Evolutionary conservation across 2,797 vertebrate species (phyloP), one percentile per base, ranked within the genome.

Genomic region (Anolis apletophallus): DNA sequence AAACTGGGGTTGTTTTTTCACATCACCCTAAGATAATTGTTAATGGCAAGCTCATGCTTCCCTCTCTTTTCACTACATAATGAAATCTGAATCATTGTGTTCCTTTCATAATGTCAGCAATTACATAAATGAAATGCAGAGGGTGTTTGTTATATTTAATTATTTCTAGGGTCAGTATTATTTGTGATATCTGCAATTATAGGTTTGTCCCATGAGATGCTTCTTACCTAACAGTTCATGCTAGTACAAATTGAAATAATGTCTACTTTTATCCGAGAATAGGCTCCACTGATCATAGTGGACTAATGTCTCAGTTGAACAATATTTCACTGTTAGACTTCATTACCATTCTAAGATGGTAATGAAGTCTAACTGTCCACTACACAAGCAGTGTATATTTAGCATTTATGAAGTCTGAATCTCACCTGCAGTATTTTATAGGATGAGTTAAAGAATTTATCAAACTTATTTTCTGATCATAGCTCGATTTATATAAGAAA

Each of bases 1-100:
- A 17, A 8, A 69, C 78, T 54, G 23, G 72, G 69, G 76, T 85
- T 88, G 16, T 89, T 87, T 93, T 64, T 88, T 90, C 75, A 67
- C 76, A 54, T 54, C 5, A 3, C 0, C 90, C 61, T 46, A 85
- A 10, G 13, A 36, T 84, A 80, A 74, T 77, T 89, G 1, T 74
- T 9, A 0, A 16, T 0, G 84, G 72, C 73, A 81, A 88, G 11
- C 9, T 59, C 36, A 76, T 21, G 59, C 36, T 26, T 85, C 32
- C 46, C 59, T 46, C 67, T 76, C 16, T 84, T 84, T 75, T 84
- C 77, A 69, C 83, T 55, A 1, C 77, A 5, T 89, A 91, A 36
- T 89, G 73, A 87, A 88, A 9, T 9, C 19, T 34, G 85, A 71
- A 59, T 75, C n/a, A 81, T 0, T 17, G 16, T 75, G 12, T 67